Evolutionary conservation across 2,888 invertebrate species (phyloP).

Genomic region (Drosophila peninsularis): DNA sequence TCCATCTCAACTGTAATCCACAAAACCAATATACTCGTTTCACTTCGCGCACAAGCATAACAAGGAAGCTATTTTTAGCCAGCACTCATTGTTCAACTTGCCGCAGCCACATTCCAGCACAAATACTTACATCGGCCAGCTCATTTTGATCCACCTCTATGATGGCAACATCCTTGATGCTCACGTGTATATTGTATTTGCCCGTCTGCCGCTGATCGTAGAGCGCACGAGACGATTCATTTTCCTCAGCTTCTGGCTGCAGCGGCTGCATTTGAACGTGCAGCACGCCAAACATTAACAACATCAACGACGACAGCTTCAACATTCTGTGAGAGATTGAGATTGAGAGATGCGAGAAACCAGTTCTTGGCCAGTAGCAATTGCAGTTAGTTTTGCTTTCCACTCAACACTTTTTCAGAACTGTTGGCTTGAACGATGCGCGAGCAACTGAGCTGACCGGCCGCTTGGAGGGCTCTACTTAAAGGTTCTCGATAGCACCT

Average conservation of each 20-base stretch:
- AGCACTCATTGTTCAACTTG: constrained; percentile 23
- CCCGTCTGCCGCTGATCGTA: constrained; percentile 92
- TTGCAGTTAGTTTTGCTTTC: background rate
- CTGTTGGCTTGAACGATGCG: constrained; percentile 47
- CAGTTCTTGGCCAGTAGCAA: constrained; percentile 35
- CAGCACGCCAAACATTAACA: constrained; percentile 33
- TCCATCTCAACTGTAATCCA: no score
- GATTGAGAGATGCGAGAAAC: constrained; percentile 42
- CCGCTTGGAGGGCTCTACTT: constrained; percentile 54
- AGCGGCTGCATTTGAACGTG: constrained; percentile 50
- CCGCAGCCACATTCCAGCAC: constrained; percentile 5
- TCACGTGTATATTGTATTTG: constrained; percentile 91
- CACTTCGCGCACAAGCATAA: background rate
- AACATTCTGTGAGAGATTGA: constrained; percentile 36
- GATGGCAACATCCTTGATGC: constrained; percentile 91
- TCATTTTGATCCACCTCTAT: constrained; percentile 85
- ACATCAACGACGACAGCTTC: constrained; percentile 38
- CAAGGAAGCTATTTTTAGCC: constrained; percentile 67
- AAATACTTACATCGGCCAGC: constrained; percentile 78
- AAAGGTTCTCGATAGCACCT: constrained; percentile 51
- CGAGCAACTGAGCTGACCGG: constrained; percentile 53
- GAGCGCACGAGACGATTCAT: constrained; percentile 63
- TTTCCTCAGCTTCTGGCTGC: constrained; percentile 16
- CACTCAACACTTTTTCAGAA: constrained; percentile 23
- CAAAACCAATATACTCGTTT: background rate